Evolutionary conservation across 1,140 invertebrate genomes (phyloP).

Genomic region (Hypothenemus hampei): DNA sequence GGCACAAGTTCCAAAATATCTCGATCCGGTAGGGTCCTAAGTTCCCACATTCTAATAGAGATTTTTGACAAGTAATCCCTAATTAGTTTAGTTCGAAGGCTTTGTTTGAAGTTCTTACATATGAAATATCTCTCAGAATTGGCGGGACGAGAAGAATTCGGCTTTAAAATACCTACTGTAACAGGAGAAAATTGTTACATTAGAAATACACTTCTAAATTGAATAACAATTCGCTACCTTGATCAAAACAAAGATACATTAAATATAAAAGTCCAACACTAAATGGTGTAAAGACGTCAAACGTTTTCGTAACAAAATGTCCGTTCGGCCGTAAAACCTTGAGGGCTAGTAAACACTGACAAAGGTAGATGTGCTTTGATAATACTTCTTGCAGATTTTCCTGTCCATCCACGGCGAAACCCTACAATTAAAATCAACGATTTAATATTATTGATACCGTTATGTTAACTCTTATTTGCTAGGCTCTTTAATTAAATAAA

Average conservation of each 20-base stretch:
- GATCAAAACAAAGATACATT: constrained; percentile 86
- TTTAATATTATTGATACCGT: background rate
- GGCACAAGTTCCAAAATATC: constrained; percentile 68
- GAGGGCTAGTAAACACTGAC: constrained; percentile 87
- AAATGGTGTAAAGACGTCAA: constrained; percentile 93
- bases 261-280: constrained; percentile 91
- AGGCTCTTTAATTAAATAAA: no score
- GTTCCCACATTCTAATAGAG: constrained; percentile 56
- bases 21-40: constrained; percentile 34
- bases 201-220: no score
- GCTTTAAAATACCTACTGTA: constrained; percentile 83
- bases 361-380: constrained; percentile 91
- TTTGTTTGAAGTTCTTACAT: constrained; percentile 70
- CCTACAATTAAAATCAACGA: constrained; percentile 24
- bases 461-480: no score
- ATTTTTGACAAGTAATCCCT: constrained; percentile 66
- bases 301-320: constrained; percentile 95
- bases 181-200: constrained; percentile 20
- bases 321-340: constrained; percentile 76
- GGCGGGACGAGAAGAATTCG: constrained; percentile 93
- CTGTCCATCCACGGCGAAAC: constrained; percentile 92
- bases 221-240: no score
- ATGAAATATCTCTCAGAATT: constrained; percentile 97
- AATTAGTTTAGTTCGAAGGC: constrained; percentile 51
- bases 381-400: constrained; percentile 96